Conservation (phyloP, 35 echinoderm and acorn worm genomes). For the Acanthaster planci region DNA sequence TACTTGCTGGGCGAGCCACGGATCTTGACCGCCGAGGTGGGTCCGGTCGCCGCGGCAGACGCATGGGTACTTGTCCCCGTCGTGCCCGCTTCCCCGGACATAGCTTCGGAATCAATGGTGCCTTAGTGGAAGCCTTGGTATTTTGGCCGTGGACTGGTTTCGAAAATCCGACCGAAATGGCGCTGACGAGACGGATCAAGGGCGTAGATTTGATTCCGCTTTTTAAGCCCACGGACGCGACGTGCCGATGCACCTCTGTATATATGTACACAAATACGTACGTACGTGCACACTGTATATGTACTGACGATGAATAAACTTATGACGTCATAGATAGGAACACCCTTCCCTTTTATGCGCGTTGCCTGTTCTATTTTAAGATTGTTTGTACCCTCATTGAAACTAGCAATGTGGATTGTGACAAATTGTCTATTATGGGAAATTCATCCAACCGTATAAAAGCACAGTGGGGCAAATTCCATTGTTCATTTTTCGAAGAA, state of each 20-base stretch:
- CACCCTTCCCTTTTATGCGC: background rate
- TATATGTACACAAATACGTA: background rate
- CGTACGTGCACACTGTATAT: background rate
- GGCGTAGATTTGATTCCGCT: too few relatives aligned
- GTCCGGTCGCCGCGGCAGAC: slow-evolving; percentile 26
- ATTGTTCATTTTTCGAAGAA: too few relatives aligned
- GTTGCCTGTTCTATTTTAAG: background rate
- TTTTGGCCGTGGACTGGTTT: background rate
- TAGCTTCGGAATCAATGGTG: slow-evolving; percentile 29
- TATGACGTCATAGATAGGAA: slow-evolving; percentile 28
- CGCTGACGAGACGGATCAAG: background rate
- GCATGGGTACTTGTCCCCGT: slow-evolving; percentile 18
- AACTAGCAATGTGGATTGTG: too few relatives aligned
- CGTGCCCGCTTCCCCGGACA: slow-evolving; percentile 76
- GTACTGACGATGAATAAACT: slow-evolving; percentile 22
- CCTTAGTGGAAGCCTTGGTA: background rate
- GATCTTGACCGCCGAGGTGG: slow-evolving; percentile 77
- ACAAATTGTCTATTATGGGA: too few relatives aligned
- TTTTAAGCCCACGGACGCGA: background rate
- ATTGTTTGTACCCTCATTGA: background rate
- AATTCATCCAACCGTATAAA: too few relatives aligned
- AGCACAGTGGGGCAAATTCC: too few relatives aligned
- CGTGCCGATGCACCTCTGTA: background rate
- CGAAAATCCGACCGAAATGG: background rate
- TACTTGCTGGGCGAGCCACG: slow-evolving; percentile 92